Conservation (phyloP, 2,888 invertebrate species). For the Fissipunctia ypsillon region DNA sequence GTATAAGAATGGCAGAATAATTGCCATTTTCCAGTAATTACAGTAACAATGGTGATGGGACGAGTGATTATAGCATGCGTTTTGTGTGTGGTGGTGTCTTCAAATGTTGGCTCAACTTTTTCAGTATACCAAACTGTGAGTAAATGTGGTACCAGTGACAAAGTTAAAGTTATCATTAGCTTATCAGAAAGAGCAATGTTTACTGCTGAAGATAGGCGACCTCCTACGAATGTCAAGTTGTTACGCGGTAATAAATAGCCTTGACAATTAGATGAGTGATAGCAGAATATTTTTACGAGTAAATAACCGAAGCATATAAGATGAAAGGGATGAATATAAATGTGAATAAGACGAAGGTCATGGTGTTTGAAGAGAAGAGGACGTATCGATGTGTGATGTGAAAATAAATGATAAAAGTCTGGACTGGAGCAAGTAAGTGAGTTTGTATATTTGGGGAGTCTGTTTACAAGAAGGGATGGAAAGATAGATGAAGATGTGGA, state of each 20-base stretch:
- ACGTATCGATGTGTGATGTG: too few relatives aligned
- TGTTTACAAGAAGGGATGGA: too few relatives aligned
- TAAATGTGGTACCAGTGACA: neutral
- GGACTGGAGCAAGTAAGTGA: too few relatives aligned
- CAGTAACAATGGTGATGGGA: slow-evolving; percentile 25
- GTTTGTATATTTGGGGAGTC: too few relatives aligned
- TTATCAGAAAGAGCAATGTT: slow-evolving; percentile 14
- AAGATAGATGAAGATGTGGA: too few relatives aligned
- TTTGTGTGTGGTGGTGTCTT: slow-evolving; percentile 30
- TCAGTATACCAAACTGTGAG: slow-evolving; percentile 62
- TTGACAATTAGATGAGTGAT: slow-evolving; percentile 1
- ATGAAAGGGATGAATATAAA: too few relatives aligned
- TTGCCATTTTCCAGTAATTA: slow-evolving; percentile 19
- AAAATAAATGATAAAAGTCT: too few relatives aligned
- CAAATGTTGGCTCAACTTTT: slow-evolving; percentile 7
- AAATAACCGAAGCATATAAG: neutral
- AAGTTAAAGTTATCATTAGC: neutral
- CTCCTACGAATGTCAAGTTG: neutral
- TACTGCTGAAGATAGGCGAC: neutral
- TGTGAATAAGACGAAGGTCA: too few relatives aligned
- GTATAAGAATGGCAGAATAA: slow-evolving; percentile 37
- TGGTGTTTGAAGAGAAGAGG: too few relatives aligned
- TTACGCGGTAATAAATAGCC: neutral
- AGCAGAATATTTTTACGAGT: neutral
- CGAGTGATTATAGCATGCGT: slow-evolving; percentile 28